phyloP scores from a whole-genome alignment of 1,140 invertebrate genomes.

The Atta colombica region DNA sequence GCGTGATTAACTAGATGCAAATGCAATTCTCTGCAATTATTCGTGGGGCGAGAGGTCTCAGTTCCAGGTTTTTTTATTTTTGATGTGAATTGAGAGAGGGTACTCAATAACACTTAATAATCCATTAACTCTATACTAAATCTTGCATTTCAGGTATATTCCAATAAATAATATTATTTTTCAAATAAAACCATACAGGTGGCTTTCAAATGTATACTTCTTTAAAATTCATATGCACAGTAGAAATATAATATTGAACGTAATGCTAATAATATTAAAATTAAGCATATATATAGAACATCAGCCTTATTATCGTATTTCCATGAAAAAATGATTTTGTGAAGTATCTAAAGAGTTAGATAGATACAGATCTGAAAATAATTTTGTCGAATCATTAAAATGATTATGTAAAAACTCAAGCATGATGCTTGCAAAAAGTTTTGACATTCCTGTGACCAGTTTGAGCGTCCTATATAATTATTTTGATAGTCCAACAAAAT shows the following conservation, averaged over 20 bases:
- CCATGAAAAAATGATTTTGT: too few relatives aligned
- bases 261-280: background rate
- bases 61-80: background rate
- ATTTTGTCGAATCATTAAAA: too few relatives aligned
- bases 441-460: too few relatives aligned
- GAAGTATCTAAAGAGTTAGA: too few relatives aligned
- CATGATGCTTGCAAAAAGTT: too few relatives aligned
- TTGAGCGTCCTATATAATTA: too few relatives aligned
- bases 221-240: background rate
- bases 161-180: conserved; percentile 6
- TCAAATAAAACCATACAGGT: background rate
- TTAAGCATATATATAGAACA: background rate
- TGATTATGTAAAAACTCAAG: too few relatives aligned
- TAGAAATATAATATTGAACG: background rate
- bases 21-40: conserved; percentile 43
- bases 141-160: background rate
- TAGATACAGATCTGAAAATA: too few relatives aligned
- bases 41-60: conserved; percentile 11
- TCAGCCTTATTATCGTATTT: background rate
- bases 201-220: background rate
- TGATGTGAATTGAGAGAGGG: background rate
- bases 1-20: conserved; percentile 60
- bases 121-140: conserved; percentile 26
- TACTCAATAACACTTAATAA: conserved; percentile 53
- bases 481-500: too few relatives aligned